Percentiles rank a stretch among this genome's conserved stretches.
Conservation (phyloP, 2,888 invertebrate species). For the Tribolium freemani region DNA sequence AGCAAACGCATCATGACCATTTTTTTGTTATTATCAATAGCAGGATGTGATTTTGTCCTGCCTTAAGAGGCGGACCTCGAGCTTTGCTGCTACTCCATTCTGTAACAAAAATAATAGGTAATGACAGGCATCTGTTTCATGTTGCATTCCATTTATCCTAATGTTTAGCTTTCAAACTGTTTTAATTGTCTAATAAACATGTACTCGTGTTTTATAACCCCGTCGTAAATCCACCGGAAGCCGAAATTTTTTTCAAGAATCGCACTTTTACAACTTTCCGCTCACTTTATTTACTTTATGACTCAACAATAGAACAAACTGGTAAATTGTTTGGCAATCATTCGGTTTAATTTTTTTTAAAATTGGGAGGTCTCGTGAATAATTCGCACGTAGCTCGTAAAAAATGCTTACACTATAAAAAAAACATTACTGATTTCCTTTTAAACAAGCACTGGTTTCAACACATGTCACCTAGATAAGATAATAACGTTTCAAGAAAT, state of each 20-base stretch:
- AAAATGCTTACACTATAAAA: background rate
- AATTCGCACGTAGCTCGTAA: background rate
- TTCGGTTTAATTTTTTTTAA: background rate
- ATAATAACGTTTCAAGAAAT: background rate
- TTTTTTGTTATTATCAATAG: conserved; percentile 20
- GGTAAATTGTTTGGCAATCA: too few relatives aligned
- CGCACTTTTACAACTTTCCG: too few relatives aligned
- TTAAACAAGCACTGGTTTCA: background rate
- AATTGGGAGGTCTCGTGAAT: background rate
- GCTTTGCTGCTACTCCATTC: conserved; percentile 33
- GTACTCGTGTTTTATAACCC: conserved; percentile 11
- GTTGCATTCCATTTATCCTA: conserved; percentile 56
- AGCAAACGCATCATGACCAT: conserved; percentile 58
- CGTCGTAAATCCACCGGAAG: conserved; percentile 9
- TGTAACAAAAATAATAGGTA: conserved; percentile 19
- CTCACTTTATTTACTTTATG: too few relatives aligned
- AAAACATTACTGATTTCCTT: background rate
- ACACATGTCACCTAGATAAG: background rate
- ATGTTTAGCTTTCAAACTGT: conserved; percentile 58
- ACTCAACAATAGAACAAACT: too few relatives aligned
- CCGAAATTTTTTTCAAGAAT: background rate
- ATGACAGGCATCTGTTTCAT: conserved; percentile 49
- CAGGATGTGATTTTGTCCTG: conserved; percentile 13
- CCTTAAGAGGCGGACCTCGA: conserved; percentile 29
- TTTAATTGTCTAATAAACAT: conserved; percentile 58